Conservation (phyloP, 2,113 vertebrate species). For the Petrocephalus microphthalmus region DNA sequence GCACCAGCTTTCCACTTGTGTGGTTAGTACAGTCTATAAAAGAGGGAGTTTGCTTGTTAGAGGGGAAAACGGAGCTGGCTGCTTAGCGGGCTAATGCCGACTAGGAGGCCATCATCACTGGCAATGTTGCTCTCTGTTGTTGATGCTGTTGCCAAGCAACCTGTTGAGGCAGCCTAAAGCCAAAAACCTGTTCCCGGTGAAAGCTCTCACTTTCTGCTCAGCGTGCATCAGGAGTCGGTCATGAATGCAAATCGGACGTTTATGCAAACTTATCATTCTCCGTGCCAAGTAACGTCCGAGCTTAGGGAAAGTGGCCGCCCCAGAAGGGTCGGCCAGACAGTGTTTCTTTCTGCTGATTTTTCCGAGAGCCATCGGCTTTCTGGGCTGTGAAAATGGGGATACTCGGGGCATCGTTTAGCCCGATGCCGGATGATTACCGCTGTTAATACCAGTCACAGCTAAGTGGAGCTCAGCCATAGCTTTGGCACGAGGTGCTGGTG, state of each 20-base stretch:
- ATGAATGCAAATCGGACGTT: slow-evolving; percentile 3
- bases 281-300: neutral
- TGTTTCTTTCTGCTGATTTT: neutral
- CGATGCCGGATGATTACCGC: neutral
- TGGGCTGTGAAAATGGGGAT: neutral
- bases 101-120: neutral
- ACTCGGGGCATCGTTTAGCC: neutral
- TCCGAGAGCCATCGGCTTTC: neutral
- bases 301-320: neutral
- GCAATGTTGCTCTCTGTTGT: neutral
- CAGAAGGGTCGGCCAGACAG: neutral
- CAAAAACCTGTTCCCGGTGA: neutral
- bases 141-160: slow-evolving; percentile 17
- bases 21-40: neutral
- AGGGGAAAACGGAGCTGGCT: neutral
- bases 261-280: slow-evolving; percentile 3
- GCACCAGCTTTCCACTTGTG: neutral
- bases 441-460: neutral
- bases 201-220: slow-evolving; percentile 8
- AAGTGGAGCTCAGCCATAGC: neutral
- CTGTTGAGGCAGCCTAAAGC: neutral
- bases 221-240: neutral
- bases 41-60: neutral
- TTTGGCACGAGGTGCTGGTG: neutral
- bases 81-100: neutral